Percentiles rank a stretch among this genome's conserved stretches.
These are phyloP conservation scores for Gerris buenoi DNA, from an alignment of 1,140 invertebrate genomes.

Conservation along the genomic window DNA sequence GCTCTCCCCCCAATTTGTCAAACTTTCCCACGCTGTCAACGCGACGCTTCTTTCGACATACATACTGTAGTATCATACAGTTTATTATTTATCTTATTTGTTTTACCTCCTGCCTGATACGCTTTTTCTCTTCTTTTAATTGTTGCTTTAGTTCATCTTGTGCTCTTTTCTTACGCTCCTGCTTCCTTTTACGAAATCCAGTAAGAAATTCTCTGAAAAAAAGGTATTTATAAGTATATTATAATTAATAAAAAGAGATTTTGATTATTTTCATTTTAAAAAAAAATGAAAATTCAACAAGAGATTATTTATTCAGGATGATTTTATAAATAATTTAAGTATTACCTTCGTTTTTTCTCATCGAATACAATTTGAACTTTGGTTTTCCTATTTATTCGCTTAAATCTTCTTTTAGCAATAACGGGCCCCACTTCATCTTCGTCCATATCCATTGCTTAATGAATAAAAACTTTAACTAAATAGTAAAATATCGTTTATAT, in stretches of 20 bases:
- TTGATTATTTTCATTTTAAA: no score
- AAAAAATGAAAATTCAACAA: no score
- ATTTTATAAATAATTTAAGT: no score
- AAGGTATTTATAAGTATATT: neutral
- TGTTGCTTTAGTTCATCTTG: constrained; percentile 48
- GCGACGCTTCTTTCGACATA: no score
- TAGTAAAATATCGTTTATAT: no score
- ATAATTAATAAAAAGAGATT: no score
- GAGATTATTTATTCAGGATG: no score
- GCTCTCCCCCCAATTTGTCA: no score
- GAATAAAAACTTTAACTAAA: no score
- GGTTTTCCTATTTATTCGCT: neutral
- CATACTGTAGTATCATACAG: no score
- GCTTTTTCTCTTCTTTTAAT: constrained; percentile 55
- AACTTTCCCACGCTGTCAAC: no score
- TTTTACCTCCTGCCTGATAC: constrained; percentile 54
- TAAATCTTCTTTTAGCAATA: neutral
- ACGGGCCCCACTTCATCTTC: neutral
- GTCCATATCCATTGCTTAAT: neutral
- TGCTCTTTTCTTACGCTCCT: constrained; percentile 51
- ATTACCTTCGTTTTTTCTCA: neutral
- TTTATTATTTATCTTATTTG: no score
- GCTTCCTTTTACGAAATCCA: constrained; percentile 59
- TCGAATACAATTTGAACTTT: neutral
- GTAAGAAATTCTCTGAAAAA: constrained; percentile 48